These are phyloP conservation scores for Columba janthina DNA, from an alignment of 2,113 vertebrate species.

Conservation along the genomic window DNA sequence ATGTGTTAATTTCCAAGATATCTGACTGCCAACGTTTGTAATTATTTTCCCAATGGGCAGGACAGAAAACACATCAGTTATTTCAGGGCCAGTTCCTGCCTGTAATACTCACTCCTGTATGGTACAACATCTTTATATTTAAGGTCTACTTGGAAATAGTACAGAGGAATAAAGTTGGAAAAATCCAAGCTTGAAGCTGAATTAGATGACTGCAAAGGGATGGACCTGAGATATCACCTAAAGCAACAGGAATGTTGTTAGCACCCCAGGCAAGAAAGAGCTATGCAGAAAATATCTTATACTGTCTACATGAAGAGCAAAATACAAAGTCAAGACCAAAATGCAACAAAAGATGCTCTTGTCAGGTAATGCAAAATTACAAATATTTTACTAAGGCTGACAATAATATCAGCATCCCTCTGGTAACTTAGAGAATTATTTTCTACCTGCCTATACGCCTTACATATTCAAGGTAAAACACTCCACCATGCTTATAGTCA, in stretches of 20 bases:
- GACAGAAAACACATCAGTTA: not conserved
- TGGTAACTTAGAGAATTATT: not conserved
- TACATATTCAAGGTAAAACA: constrained; percentile 13
- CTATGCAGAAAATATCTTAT: fast-evolving
- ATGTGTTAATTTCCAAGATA: not conserved
- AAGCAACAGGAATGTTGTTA: not conserved
- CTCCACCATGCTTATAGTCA: not conserved
- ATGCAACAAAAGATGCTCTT: not conserved
- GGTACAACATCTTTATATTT: not conserved
- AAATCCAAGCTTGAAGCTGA: not conserved
- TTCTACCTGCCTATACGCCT: not conserved
- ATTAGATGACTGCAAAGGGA: not conserved
- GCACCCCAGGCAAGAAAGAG: not conserved
- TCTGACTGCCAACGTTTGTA: not conserved
- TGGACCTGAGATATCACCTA: not conserved
- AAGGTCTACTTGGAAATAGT: not conserved
- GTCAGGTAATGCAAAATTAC: not conserved
- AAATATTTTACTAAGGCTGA: not conserved
- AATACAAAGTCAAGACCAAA: not conserved
- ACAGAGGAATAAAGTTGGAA: not conserved
- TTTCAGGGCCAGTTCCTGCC: not conserved
- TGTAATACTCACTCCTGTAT: not conserved
- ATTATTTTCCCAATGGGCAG: not conserved
- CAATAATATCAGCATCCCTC: not conserved
- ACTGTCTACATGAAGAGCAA: not conserved